A percentile compares a stretch with the other conserved stretches of the same genome.
phyloP scores from a whole-genome alignment of 1,140 invertebrate genomes.

The Drosophila kikkawai region DNA sequence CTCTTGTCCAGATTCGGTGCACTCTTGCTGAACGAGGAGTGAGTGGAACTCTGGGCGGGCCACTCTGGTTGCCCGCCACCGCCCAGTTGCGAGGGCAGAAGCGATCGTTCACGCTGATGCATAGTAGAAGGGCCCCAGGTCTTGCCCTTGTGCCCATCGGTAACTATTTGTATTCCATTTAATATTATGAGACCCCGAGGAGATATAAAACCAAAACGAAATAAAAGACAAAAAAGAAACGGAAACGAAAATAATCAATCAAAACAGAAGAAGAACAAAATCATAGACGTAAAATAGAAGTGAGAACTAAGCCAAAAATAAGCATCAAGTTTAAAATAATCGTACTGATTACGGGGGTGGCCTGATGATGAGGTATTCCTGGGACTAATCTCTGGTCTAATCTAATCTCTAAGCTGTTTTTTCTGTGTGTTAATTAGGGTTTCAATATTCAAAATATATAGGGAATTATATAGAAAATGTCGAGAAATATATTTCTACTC shows the following conservation, averaged over 20 bases:
- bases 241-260: conserved; percentile 18
- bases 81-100: conserved; percentile 86
- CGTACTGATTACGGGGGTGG: background rate
- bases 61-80: conserved; percentile 81
- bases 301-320: background rate
- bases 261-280: conserved; percentile 25
- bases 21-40: conserved; percentile 86
- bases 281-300: conserved; percentile 20
- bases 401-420: conserved; percentile 22
- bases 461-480: background rate
- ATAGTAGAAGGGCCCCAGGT: conserved; percentile 97
- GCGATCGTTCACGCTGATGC: conserved; percentile 94
- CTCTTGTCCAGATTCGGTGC: conserved; percentile 94
- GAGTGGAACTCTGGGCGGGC: conserved; percentile 82
- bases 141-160: conserved; percentile 97
- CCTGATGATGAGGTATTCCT: conserved; percentile 1
- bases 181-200: background rate
- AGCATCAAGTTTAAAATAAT: background rate
- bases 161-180: conserved; percentile 85
- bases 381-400: conserved; percentile 6
- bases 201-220: conserved; percentile 23
- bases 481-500: no score
- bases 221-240: conserved; percentile 32
- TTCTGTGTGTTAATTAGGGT: background rate
- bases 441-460: background rate